Conservation (phyloP, 2,888 invertebrate species). For the Pomacea canaliculata region DNA sequence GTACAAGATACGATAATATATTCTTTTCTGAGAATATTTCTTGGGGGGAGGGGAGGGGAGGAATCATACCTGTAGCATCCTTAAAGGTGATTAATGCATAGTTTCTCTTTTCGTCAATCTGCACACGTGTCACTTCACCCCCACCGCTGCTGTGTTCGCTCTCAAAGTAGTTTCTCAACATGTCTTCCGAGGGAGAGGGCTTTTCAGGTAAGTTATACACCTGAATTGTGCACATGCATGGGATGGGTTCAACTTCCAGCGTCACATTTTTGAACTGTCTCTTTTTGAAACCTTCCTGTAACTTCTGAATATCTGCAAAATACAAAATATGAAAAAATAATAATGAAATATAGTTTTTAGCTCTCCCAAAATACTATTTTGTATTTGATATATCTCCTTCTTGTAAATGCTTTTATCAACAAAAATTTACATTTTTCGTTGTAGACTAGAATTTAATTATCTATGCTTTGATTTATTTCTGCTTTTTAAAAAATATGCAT, state of each 20-base stretch:
- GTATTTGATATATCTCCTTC: no score
- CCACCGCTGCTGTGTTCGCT: constrained; percentile 6
- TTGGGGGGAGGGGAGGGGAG: neutral
- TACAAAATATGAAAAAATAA: neutral
- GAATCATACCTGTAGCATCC: neutral
- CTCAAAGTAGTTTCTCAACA: constrained; percentile 16
- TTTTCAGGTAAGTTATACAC: neutral
- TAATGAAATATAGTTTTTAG: neutral
- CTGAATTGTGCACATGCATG: constrained; percentile 6
- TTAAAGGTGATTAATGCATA: constrained; percentile 14
- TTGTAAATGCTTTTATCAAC: no score
- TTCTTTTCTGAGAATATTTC: no score
- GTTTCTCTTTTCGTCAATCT: neutral
- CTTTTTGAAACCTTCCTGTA: neutral
- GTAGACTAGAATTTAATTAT: no score
- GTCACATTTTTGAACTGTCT: constrained; percentile 1
- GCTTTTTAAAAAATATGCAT: no score
- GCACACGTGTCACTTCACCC: neutral
- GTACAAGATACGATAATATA: no score
- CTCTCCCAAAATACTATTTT: no score
- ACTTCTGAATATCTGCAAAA: neutral
- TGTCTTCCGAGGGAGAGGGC: constrained; percentile 2
- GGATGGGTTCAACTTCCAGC: neutral
- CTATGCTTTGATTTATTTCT: no score
- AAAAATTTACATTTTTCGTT: no score